A percentile compares a stretch with the other conserved stretches of the same genome.
phyloP scores from a whole-genome alignment of 2,797 vertebrate species.

The Oryzias dopingdopingensis region DNA sequence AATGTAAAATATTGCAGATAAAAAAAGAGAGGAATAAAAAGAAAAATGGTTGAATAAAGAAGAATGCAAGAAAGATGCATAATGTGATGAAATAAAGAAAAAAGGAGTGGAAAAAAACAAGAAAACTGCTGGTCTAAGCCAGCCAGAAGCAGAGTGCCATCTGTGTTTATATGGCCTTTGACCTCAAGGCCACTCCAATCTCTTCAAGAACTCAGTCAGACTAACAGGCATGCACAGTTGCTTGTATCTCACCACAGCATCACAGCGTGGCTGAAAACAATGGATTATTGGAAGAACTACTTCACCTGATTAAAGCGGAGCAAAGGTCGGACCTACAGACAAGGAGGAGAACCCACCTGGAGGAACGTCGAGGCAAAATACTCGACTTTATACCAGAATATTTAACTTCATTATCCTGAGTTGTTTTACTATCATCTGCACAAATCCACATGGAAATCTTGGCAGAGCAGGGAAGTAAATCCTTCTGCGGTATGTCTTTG shows the following conservation, averaged over 20 bases:
- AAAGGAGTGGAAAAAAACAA: conserved; percentile 17
- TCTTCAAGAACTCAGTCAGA: conserved; percentile 57
- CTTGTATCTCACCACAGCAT: conserved; percentile 17
- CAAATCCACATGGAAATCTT: background rate
- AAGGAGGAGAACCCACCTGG: conserved; percentile 47
- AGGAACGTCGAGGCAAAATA: conserved; percentile 5
- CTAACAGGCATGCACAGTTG: conserved; percentile 36
- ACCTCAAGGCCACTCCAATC: conserved; percentile 67
- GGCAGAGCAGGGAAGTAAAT: background rate
- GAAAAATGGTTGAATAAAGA: conserved; percentile 16
- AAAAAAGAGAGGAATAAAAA: conserved; percentile 9
- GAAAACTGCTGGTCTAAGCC: conserved; percentile 48
- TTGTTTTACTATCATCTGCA: background rate
- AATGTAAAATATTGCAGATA: background rate
- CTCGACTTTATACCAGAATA: conserved; percentile 1
- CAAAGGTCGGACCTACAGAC: conserved; percentile 48
- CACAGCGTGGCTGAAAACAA: conserved; percentile 38
- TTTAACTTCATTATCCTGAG: background rate
- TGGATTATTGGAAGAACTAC: conserved; percentile 52
- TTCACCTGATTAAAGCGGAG: conserved; percentile 65
- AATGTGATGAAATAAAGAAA: conserved; percentile 32
- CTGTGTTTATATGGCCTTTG: conserved; percentile 83
- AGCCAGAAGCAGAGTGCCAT: conserved; percentile 71
- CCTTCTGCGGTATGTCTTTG: background rate
- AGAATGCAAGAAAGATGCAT: conserved; percentile 17